Base-by-base conservation (phyloP, 2,888 invertebrate species). In the Orthosia cruda region DNA sequence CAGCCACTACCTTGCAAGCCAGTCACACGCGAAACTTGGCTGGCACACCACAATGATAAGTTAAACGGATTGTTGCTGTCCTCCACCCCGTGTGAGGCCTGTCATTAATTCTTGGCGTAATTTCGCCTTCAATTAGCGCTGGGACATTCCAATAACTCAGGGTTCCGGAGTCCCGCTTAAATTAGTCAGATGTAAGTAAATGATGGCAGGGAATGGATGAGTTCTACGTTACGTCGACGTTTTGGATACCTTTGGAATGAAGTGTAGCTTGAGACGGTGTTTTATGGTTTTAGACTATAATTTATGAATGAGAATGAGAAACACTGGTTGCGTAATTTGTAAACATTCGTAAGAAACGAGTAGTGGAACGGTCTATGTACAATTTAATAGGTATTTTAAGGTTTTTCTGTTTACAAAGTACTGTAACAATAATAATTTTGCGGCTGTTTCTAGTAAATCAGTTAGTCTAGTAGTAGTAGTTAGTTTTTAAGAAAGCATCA, bases 41-140 rank as follows among this genome's bases (percentile, higher is more conserved):
- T 69, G 73, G 57, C 77, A 45, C 69, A 71, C 83, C 87, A 81
- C 86, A 85, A 86, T 88, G 85, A 89, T 89, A 88, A 89, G 86
- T 88, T 86, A 87, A 86, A 89, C 86, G 81, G 87, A 88, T 90
- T 85, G 86, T 80, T 83, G 81, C 80, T 74, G 73, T 40, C 15
- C 61, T 61, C 45, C 59, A 66, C 68, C 67, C 81, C 76, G 71
- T 82, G 82, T 83, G 84, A 67, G 73, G 62, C 76, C 74, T 77
- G 81, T 80, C 85, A 88, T 88, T 88, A 86, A 86, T 86, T 84
- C 80, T 87, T 79, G 66, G 59, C 72, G 83, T 88, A 90, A 89
- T 90, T 89, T 86, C 80, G 79, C 47, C 87, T 84, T 81, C 88
- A 89, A 90, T 91, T 90, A 89, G 83, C 76, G 80, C 71, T 77